phyloP scores from a whole-genome alignment of 64 coral and sea anemone genomes.

The Trachythela sp. region DNA sequence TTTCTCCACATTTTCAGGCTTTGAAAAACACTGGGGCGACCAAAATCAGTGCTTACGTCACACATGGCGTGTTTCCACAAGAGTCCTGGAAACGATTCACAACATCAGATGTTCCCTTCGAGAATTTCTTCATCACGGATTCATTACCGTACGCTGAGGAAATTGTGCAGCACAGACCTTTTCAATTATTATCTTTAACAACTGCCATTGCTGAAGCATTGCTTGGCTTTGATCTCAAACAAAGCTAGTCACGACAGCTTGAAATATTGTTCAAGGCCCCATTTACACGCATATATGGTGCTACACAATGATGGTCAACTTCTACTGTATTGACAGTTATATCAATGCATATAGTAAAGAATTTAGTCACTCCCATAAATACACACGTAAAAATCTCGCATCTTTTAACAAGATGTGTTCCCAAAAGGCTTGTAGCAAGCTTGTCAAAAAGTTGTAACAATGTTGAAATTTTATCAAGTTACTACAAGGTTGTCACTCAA shows the following conservation, averaged over 20 bases:
- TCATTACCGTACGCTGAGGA: conserved; percentile 67
- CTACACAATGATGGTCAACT: too few relatives aligned
- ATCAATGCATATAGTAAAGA: too few relatives aligned
- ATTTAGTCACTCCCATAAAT: too few relatives aligned
- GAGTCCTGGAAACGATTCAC: conserved; percentile 91
- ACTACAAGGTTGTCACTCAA: too few relatives aligned
- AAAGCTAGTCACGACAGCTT: conserved; percentile 43
- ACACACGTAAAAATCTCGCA: too few relatives aligned
- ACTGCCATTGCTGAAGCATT: conserved; percentile 61
- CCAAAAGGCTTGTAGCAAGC: too few relatives aligned
- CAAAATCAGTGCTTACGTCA: conserved; percentile 87
- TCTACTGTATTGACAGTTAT: too few relatives aligned
- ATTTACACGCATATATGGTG: too few relatives aligned
- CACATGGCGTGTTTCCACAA: conserved; percentile 81
- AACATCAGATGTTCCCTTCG: conserved; percentile 74
- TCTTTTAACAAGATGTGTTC: too few relatives aligned
- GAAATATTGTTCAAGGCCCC: background rate
- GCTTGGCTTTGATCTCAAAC: conserved; percentile 71
- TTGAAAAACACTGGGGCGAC: conserved; percentile 55
- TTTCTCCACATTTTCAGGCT: conserved; percentile 35
- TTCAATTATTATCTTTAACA: conserved; percentile 70
- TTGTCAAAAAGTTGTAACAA: too few relatives aligned
- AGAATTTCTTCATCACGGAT: conserved; percentile 96
- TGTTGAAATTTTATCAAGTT: too few relatives aligned
- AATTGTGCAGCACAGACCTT: conserved; percentile 68